These are phyloP conservation scores for Acromyrmex echinatior DNA, from an alignment of 1,140 invertebrate species.

Conservation along the genomic window DNA sequence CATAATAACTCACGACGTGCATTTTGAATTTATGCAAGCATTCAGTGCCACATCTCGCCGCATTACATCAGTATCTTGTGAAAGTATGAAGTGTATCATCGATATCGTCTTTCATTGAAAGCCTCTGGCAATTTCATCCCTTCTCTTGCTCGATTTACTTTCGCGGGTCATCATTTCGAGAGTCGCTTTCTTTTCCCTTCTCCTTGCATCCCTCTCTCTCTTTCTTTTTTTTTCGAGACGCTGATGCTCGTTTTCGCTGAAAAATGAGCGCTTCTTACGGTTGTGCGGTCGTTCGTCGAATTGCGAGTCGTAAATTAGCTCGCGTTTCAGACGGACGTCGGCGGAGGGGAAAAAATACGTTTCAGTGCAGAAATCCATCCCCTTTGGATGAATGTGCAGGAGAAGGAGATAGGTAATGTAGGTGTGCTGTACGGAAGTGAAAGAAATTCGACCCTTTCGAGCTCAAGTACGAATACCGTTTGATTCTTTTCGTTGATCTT, in stretches of 20 bases:
- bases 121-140: conserved; percentile 41
- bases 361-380: conserved; percentile 29
- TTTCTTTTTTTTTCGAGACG: conserved; percentile 61
- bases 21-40: conserved; percentile 48
- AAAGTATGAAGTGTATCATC: conserved; percentile 33
- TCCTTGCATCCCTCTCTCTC: background rate
- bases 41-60: conserved; percentile 22
- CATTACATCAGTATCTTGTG: conserved; percentile 29
- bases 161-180: conserved; percentile 25
- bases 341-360: conserved; percentile 54
- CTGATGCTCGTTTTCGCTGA: conserved; percentile 76
- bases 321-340: conserved; percentile 4
- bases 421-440: background rate
- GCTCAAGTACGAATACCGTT: conserved; percentile 6
- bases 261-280: conserved; percentile 77
- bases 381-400: conserved; percentile 5
- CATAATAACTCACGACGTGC: background rate
- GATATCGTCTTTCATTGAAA: conserved; percentile 37
- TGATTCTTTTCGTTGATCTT: conserved; percentile 42
- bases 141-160: conserved; percentile 42
- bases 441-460: conserved; percentile 42
- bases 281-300: conserved; percentile 66
- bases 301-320: conserved; percentile 74
- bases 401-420: background rate
- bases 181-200: conserved; percentile 30